Evolutionary conservation across 2,888 invertebrate genomes (phyloP), one percentile per base, ranked within the genome.

Genomic region (Aelia acuminata): DNA sequence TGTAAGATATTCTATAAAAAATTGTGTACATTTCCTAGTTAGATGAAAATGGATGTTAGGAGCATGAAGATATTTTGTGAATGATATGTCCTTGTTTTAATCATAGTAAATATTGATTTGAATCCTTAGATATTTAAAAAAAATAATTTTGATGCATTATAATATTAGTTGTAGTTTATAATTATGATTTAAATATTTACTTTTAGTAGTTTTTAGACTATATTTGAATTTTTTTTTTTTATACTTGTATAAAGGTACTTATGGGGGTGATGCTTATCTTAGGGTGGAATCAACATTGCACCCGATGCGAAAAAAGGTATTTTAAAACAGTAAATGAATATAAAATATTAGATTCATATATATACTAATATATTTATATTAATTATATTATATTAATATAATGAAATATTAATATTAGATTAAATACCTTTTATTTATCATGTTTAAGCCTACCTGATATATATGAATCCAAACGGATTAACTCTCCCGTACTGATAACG

Each of bases 21-120:
- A 26, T 57, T 57, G 43, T 57, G 57, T 57, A 57, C 4, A 75
- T 13, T 75, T 39, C 22, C 39, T 75, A 75, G 75, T 75, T 39
- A 75, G 13, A 75, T 75, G 75, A 75, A 75, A 39, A 20, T 75
- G 22, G 31, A 39, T 39, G 75, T 75, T 75, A 75, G 75, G 1
- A 75, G 75, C 75, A 75, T 75, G 75, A 75, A 10, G 39, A 75
- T 43, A 20, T 39, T 39, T 75, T 39, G 75, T 39, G 75, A 39
- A 75, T 75, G 57, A 57, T 57, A 26, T 57, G 11, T 57, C 26
- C 0, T 26, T 26, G 13, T 57, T 15, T 49, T 7, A 43, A 43
- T 49, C 15, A 49, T 49, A 49, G 49, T 18, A 13, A 18, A 49
- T 49, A 49, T 18, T 49, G 4, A 49, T 53, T 53, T 53, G 53